Base-by-base conservation (phyloP, 2,113 vertebrate genomes). In the Cisticola juncidis region DNA sequence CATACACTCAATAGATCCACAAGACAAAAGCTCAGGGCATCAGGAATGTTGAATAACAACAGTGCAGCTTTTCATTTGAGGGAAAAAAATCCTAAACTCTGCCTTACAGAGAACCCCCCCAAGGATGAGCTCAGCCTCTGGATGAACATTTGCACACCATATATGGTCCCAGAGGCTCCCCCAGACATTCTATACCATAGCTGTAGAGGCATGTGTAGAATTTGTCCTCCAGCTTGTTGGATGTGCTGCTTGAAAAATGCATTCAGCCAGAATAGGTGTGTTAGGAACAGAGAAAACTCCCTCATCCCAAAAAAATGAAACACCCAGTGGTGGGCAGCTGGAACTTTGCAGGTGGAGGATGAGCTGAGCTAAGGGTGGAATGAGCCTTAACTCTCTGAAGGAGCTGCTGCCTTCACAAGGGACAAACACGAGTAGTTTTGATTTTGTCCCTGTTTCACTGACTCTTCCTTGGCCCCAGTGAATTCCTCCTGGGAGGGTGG, bases 61-160 rank as follows among this genome's bases (percentile, higher is more conserved):
- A 3, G 14, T 6, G 17, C 18, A 81, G 62, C 29, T 82, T 76
- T 70, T 61, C 50, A 65, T 58, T 31, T 61, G 29, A 88, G 58
- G 56, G 68, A 87, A 33, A 62, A 94, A 91, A 86, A 62, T 35
- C 61, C 36, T 51, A 48, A 45, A 42, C 36, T 48, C 38, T 91
- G n/a, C 26, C n/a, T 87, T 56, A n/a, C 9, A 18, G 40, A 76
- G 66, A 92, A 16, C 18, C 16, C 38, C 42, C 42, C 48, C 28
- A 78, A 64, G 73, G 85, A 91, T 90, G 85, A 96, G 58, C 71
- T 96, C 87, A 91, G 93, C 20, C 66, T 69, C 62, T 90, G 74
- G 60, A 77, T n/a, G 74, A 91, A 90, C 58, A 93, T 77, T 91
- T 82, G 24, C 44, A 70, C 38, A 77, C 90, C 94, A 88, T 95